A percentile compares a stretch with the other conserved stretches of the same genome.
phyloP scores from a whole-genome alignment of 2,113 vertebrate genomes.

The Cisticola juncidis region DNA sequence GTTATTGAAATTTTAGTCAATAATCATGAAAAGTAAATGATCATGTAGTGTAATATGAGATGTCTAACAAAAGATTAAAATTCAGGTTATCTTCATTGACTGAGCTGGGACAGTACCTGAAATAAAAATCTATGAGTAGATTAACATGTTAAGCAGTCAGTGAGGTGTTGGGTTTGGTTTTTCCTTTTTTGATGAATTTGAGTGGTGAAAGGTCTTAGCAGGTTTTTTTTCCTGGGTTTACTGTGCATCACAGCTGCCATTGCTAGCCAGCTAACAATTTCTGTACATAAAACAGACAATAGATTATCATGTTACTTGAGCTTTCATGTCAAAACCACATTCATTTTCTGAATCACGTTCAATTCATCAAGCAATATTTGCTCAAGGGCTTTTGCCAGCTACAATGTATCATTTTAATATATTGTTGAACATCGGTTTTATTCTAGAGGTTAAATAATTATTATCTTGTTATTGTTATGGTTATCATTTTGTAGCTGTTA shows the following conservation, averaged over 20 bases:
- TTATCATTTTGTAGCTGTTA: slow-evolving; percentile 5
- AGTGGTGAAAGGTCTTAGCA: background rate
- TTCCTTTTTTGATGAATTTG: background rate
- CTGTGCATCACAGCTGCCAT: slow-evolving; percentile 32
- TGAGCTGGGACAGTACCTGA: slow-evolving; percentile 57
- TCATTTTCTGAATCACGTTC: slow-evolving; percentile 56
- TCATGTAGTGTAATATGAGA: slow-evolving; percentile 56
- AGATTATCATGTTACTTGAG: slow-evolving; percentile 45
- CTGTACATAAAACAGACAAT: slow-evolving; percentile 55
- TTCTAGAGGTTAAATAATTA: slow-evolving; percentile 39
- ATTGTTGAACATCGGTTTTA: slow-evolving; percentile 15
- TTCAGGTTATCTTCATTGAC: slow-evolving; percentile 74
- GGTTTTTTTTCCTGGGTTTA: background rate
- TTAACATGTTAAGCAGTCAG: slow-evolving; percentile 63
- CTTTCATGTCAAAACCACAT: slow-evolving; percentile 61
- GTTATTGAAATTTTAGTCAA: slow-evolving; percentile 75
- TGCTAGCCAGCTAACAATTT: slow-evolving; percentile 51
- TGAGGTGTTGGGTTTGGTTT: background rate
- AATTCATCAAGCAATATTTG: slow-evolving; percentile 61
- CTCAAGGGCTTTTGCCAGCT: slow-evolving; percentile 52
- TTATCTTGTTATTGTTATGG: slow-evolving; percentile 42
- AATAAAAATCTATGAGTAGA: slow-evolving; percentile 70
- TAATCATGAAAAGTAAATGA: slow-evolving; percentile 74
- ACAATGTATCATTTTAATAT: slow-evolving; percentile 50
- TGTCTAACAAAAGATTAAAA: slow-evolving; percentile 73